Base-by-base conservation (phyloP, 1,140 invertebrate genomes). In the Cydia pomonella region DNA sequence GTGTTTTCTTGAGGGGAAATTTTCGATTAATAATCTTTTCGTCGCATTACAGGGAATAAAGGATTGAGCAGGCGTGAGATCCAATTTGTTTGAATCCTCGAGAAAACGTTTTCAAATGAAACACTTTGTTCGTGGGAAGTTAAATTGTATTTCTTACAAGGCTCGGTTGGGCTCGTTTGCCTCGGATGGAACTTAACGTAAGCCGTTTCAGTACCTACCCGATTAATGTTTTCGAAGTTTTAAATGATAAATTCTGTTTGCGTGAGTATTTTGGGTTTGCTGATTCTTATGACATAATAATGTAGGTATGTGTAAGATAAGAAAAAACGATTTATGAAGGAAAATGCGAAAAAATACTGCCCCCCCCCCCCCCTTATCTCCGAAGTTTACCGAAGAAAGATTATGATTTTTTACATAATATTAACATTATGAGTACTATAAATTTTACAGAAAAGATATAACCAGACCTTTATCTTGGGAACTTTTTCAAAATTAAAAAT, bases 21-120 rank as follows among this genome's bases (percentile, higher is more conserved):
- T 86, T 87, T 85, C 85, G 82, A 88, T 89, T 91, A 89, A 89
- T 91, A 91, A 89, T 83, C 83, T 86, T 83, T 84, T 88, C 80
- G 78, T 84, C 79, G 83, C 80, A 87, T 88, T 88, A 87, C 84
- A 76, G 78, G 83, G 88, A 89, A 89, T 86, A 89, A 89, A 88
- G 86, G 86, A 86, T 88, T 89, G 86, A 86, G 80, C 80, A 75
- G 80, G 85, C 87, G 88, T 88, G 80, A 88, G 85, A 91, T 90
- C 87, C 88, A 91, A 89, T 91, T 91, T 90, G 83, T 87, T 87
- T 90, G 82, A 87, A 87, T 88, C 84, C 82, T 88, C 79, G 75
- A 87, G 83, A 83, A 90, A 91, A 89, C 77, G 84, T 73, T 87
- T 87, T 82, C 81, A 77, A 89, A 86, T 83, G 83, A 86, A 91